These are phyloP conservation scores for Ameiurus melas DNA, from an alignment of 2,113 vertebrate genomes.

Conservation along the genomic window DNA sequence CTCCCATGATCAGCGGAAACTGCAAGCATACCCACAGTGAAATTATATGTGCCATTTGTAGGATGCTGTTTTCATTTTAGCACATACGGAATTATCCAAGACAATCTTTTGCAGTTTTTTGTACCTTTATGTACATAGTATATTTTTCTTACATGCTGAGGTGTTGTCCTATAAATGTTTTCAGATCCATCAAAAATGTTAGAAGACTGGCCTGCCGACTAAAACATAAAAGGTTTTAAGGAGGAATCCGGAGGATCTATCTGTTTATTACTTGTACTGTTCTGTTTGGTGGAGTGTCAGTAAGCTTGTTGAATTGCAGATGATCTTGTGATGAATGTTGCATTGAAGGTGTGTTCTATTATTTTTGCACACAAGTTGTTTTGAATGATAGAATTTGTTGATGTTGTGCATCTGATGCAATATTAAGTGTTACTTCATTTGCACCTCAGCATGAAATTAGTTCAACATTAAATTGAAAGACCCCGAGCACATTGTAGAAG, in stretches of 20 bases:
- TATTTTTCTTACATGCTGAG: conserved; percentile 31
- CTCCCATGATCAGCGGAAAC: background rate
- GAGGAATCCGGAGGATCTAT: background rate
- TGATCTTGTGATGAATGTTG: background rate
- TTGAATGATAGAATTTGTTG: conserved; percentile 77
- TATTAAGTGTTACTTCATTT: conserved; percentile 76
- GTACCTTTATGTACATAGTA: conserved; percentile 36
- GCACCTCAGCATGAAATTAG: conserved; percentile 76
- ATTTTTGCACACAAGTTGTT: conserved; percentile 80
- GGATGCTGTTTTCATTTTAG: conserved; percentile 2
- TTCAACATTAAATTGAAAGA: conserved; percentile 49
- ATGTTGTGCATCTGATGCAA: conserved; percentile 73
- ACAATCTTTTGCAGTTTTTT: conserved; percentile 40
- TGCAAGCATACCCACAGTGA: conserved; percentile 12
- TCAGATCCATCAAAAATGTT: conserved; percentile 1
- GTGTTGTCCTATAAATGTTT: conserved; percentile 5
- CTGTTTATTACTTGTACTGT: conserved; percentile 10
- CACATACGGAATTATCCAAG: conserved; percentile 8
- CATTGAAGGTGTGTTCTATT: conserved; percentile 21
- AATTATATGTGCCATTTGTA: conserved; percentile 26
- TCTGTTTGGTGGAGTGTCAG: conserved; percentile 9
- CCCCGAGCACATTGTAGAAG: conserved; percentile 63
- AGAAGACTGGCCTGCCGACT: background rate
- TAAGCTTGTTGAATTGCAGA: background rate
- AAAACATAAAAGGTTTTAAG: background rate